Evolutionary conservation across 2,888 invertebrate genomes (phyloP), one percentile per base, ranked within the genome.

Genomic region (Dusona sp.): DNA sequence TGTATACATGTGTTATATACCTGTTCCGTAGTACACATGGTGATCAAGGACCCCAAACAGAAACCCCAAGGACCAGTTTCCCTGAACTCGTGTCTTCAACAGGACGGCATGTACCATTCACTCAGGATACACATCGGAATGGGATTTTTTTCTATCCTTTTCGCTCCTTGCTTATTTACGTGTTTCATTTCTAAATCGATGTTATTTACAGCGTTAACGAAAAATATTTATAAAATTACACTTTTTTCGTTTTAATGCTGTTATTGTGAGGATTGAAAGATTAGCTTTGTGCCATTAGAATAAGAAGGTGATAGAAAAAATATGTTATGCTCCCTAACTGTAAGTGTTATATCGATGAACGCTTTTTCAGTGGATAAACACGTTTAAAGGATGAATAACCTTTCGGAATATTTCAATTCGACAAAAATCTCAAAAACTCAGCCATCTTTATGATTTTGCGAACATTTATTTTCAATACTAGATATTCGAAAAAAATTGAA

Each of bases 41-140:
- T 82, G 82, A 70, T 64, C 75, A n/a, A 61, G 42, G 8, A 61
- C 64, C 48, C 36, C 61, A 70, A 45, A 65, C 78, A 74, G 33
- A 67, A 42, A 67, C 36, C 54, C 75, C 77, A 11, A 70, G 36
- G 79, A 87, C 84, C 75, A 79, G 82, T 82, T 87, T 87, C 79
- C 81, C 38, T 33, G 67, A 86, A 78, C 72, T 79, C 61, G 61
- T 54, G 48, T 45, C 42, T 29, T 61, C 6, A 3, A 61, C 29
- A 16, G 16, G 29, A 16, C 29, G 61, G 16, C 61, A 29, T 61
- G 3, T 29, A 61, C 57, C 57, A 57, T 57, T 57, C 57, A 57
- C 16, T 61, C 16, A 7, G 29, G 16, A 61, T 61, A 29, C 61
- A 29, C 29, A 61, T 61, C 29, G 29, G 7, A 61, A 29, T 6